Conservation (phyloP, 2,113 vertebrate species). For the Sminthopsis crassicaudata region DNA sequence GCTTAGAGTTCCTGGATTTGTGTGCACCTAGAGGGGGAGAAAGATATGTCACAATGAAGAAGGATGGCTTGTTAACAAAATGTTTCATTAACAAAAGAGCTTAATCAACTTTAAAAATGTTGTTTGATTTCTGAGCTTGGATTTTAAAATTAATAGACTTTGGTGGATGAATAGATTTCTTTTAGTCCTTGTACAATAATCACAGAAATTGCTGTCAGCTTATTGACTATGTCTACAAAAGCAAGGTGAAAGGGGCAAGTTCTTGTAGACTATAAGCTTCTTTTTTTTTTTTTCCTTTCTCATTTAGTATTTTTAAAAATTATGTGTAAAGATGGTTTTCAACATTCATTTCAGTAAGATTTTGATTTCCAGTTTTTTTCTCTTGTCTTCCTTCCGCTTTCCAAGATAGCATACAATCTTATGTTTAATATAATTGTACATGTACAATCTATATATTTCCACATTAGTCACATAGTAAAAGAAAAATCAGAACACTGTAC, state of each 20-base stretch:
- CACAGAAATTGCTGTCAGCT: background rate
- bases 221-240: background rate
- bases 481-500: too few relatives aligned
- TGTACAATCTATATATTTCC: too few relatives aligned
- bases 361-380: too few relatives aligned
- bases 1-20: background rate
- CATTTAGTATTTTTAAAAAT: too few relatives aligned
- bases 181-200: background rate
- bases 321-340: too few relatives aligned
- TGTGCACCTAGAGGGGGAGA: background rate
- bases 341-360: too few relatives aligned
- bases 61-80: background rate
- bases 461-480: too few relatives aligned
- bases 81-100: background rate
- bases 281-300: too few relatives aligned
- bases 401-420: too few relatives aligned
- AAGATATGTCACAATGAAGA: background rate
- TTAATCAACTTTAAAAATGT: background rate
- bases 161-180: background rate
- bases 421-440: too few relatives aligned
- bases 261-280: too few relatives aligned
- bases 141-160: background rate
- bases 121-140: background rate
- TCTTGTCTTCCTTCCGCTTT: too few relatives aligned
- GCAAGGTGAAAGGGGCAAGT: background rate